Evolutionary conservation across 2,888 invertebrate genomes (phyloP).

Genomic region (Hypena proboscidalis): DNA sequence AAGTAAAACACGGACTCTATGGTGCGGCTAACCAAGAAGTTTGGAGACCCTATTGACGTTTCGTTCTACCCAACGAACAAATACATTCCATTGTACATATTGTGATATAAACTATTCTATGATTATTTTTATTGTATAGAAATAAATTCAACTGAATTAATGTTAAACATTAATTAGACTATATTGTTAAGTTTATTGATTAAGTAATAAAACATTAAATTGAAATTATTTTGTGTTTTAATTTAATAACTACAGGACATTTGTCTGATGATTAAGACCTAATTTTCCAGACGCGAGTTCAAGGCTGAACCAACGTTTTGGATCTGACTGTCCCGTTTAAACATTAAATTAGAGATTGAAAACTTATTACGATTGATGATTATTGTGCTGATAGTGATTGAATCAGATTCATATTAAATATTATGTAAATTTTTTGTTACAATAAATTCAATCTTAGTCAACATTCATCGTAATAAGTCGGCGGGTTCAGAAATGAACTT

Average conservation of each 20-base stretch:
- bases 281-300: no score
- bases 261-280: no score
- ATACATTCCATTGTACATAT: constrained; percentile 76
- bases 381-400: no score
- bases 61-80: constrained; percentile 47
- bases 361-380: no score
- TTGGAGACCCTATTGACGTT: constrained; percentile 91
- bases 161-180: constrained; percentile 80
- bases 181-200: constrained; percentile 72
- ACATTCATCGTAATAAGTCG: no score
- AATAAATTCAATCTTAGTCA: no score
- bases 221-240: constrained; percentile 29
- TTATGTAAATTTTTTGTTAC: no score
- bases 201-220: constrained; percentile 49
- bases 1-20: constrained; percentile 79
- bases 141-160: constrained; percentile 62
- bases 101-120: constrained; percentile 71
- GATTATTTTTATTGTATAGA: constrained; percentile 31
- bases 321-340: no score
- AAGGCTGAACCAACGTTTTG: no score
- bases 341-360: no score
- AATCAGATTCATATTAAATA: no score
- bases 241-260: not conserved
- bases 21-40: constrained; percentile 82
- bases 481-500: no score